Evolutionary conservation across 2,888 invertebrate species (phyloP).

Genomic region (Urechis unicinctus): DNA sequence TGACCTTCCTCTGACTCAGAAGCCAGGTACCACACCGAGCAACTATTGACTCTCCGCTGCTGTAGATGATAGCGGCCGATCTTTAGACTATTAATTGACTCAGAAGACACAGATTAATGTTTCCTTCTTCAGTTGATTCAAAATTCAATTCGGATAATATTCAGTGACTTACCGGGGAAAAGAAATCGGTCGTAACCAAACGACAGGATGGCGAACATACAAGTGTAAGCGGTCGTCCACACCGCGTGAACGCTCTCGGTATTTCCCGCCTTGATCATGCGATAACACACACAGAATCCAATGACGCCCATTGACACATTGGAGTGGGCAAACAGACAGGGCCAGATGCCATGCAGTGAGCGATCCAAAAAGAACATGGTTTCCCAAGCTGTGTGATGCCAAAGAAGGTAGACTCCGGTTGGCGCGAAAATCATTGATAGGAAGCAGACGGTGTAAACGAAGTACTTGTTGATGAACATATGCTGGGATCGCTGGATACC

Average conservation of each 20-base stretch:
- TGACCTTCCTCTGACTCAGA: no score
- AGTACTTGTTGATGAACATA: constrained; percentile 10
- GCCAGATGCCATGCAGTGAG: constrained; percentile 8
- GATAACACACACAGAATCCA: constrained; percentile 4
- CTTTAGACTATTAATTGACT: no score
- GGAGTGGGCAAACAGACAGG: constrained; percentile 11
- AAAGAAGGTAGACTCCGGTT: constrained; percentile 12
- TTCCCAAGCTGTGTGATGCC: constrained; percentile 15
- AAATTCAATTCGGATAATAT: no score
- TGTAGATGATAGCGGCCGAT: no score
- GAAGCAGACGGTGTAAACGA: constrained; percentile 11
- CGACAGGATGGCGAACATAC: constrained; percentile 12
- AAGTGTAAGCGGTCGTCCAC: constrained; percentile 9
- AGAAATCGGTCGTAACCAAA: constrained; percentile 15
- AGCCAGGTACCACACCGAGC: no score
- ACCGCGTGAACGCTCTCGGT: neutral
- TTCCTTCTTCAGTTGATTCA: no score
- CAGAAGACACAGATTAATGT: no score
- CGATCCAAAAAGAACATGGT: constrained; percentile 13
- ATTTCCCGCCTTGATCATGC: neutral
- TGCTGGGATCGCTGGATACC: neutral
- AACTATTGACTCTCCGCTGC: no score
- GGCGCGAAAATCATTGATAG: constrained; percentile 9
- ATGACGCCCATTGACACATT: constrained; percentile 11
- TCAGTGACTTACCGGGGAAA: constrained; percentile 7